A percentile compares a stretch with the other conserved stretches of the same genome.
phyloP scores from a whole-genome alignment of 2,797 vertebrate genomes.

The Gymnocypris eckloni region DNA sequence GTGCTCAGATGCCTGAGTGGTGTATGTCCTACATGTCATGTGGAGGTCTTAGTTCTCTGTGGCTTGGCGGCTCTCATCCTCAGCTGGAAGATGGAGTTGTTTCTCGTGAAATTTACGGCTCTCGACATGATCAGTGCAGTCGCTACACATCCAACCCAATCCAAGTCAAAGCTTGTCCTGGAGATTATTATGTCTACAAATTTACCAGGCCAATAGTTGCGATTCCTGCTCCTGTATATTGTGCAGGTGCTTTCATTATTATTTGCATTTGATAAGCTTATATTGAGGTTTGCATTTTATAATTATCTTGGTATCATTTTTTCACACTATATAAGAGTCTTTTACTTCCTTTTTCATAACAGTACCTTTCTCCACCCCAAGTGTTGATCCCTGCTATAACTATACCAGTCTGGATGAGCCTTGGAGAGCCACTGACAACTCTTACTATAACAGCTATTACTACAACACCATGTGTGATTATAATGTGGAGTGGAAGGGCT shows the following conservation, averaged over 20 bases:
- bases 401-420: slow-evolving; percentile 29
- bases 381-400: slow-evolving; percentile 13
- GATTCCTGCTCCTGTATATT: neutral
- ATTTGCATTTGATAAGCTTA: too few species aligned
- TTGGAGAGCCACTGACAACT: slow-evolving; percentile 6
- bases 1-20: slow-evolving; percentile 45
- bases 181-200: slow-evolving; percentile 19
- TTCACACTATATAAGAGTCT: too few species aligned
- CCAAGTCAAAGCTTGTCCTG: neutral
- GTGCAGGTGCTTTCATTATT: neutral
- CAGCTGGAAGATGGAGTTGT: slow-evolving; percentile 24
- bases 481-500: slow-evolving; percentile 35
- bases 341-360: neutral
- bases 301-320: too few species aligned
- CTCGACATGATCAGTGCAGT: neutral
- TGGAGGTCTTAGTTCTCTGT: neutral
- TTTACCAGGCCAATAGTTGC: neutral
- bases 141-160: neutral
- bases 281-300: neutral
- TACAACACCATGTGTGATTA: neutral
- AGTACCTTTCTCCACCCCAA: neutral
- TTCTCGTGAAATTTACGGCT: neutral
- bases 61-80: slow-evolving; percentile 17
- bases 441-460: neutral
- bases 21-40: neutral